Base-by-base conservation (phyloP, 30 jellyfish, hydroid and myxozoan genomes). In the Cassiopea xamachana region DNA sequence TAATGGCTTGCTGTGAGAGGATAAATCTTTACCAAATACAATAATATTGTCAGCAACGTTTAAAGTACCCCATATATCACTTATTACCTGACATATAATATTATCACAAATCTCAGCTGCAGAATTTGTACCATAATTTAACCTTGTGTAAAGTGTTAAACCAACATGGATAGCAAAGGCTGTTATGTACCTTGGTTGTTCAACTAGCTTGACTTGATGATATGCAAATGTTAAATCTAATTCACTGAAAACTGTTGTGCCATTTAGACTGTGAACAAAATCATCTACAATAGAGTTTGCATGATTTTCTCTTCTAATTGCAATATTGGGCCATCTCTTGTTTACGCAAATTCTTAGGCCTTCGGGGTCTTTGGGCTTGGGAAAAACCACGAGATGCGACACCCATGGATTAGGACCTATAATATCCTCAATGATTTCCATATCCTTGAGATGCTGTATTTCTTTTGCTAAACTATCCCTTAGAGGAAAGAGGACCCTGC, bases 251-350 rank as follows among this genome's bases (percentile, higher is more conserved):
- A 86, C 83, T 17, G 47, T 45, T 55, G 90, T 80, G 16, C 90
- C 90, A 73, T 75, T 86, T n/a, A 73, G 80, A 8, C 62, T 19
- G 7, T 47, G 55, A 27, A 60, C 46, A 46, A 86, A 18, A 16
- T 86, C 93, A 39, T 86, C 93, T 9, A 86, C 90, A 19, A 91
- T 86, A 50, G 93, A 91, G 27, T 44, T 49, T 7, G 83, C 43
- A 50, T 72, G 81, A 7, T 77, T 48, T 8, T 15, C 89, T 59
- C 93, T 47, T 60, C 46, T 51, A 15, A 86, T 59, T 13, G 85
- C 93, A 27, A 73, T 2, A 70, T 86, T 86, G 16, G 88, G 69
- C 4, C 72, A 15, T 9, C 90, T 48, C 93, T 73, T 86, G 89
- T 86, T 81, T 7, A 86, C 89, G 47, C 93, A 86, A 15, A 86